Evolutionary conservation across 2,888 invertebrate genomes (phyloP).

Genomic region (Heliconius erato): DNA sequence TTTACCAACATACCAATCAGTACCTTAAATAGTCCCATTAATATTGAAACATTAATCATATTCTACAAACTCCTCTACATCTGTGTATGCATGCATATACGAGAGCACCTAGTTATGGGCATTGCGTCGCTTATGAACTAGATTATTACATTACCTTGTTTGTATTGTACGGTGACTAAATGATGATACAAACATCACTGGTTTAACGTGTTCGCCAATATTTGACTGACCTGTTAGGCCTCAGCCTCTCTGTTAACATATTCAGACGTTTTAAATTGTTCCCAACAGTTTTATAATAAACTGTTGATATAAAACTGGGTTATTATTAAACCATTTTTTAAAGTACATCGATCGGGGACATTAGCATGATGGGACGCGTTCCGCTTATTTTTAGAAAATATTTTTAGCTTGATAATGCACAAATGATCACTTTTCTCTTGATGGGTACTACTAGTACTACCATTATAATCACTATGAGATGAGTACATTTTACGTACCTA

Average conservation of each 20-base stretch:
- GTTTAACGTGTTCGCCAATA: conserved; percentile 39
- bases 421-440: not conserved
- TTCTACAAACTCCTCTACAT: not conserved
- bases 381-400: not conserved
- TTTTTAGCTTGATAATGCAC: not conserved
- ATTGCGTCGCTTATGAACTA: conserved; percentile 23
- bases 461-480: not conserved
- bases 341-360: not conserved
- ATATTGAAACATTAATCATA: conserved; percentile 15
- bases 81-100: conserved; percentile 1
- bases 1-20: not conserved
- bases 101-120: not conserved
- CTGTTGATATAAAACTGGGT: not conserved
- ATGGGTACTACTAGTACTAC: not conserved
- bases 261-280: conserved; percentile 36
- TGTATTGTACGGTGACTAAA: conserved; percentile 33
- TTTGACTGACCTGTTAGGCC: conserved; percentile 40
- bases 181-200: conserved; percentile 34
- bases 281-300: not conserved
- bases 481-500: not conserved
- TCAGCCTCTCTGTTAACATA: conserved; percentile 33
- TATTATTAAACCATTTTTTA: not conserved
- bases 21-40: not conserved
- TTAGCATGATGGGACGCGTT: not conserved
- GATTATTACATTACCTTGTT: conserved; percentile 26